Conservation (phyloP, 2,888 invertebrate genomes). For the Leptopterna dolabrata region DNA sequence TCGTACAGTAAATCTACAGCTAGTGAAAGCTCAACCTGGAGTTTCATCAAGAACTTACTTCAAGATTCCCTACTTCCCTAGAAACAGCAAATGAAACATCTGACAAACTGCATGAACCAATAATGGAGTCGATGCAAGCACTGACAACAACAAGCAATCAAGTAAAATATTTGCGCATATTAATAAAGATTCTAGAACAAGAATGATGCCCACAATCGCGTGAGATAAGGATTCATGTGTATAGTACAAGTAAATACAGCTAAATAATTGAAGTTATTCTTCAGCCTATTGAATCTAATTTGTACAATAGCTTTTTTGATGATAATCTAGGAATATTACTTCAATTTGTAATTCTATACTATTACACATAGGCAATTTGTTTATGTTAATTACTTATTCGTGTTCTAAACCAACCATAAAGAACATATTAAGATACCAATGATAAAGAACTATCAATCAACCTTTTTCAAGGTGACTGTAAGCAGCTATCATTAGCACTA, state of each 20-base stretch:
- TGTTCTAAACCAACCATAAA: background rate
- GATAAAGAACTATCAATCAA: background rate
- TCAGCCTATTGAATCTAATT: background rate
- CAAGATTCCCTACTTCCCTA: too few relatives aligned
- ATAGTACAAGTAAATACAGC: background rate
- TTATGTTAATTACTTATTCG: background rate
- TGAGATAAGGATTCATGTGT: background rate
- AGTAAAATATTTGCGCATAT: background rate
- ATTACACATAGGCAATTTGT: background rate
- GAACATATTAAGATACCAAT: background rate
- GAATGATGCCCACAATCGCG: background rate
- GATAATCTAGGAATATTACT: background rate
- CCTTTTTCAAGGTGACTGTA: background rate
- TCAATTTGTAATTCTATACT: too few relatives aligned
- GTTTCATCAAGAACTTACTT: too few relatives aligned
- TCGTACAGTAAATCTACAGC: too few relatives aligned
- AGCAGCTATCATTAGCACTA: background rate
- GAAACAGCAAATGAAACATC: too few relatives aligned
- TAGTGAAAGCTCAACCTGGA: too few relatives aligned
- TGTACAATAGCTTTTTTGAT: background rate
- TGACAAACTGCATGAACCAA: too few relatives aligned
- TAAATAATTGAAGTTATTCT: background rate
- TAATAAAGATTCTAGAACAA: background rate
- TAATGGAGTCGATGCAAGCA: background rate
- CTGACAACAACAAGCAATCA: background rate